Base-by-base conservation (phyloP, 2,113 vertebrate species). In the Phocoena phocoena region DNA sequence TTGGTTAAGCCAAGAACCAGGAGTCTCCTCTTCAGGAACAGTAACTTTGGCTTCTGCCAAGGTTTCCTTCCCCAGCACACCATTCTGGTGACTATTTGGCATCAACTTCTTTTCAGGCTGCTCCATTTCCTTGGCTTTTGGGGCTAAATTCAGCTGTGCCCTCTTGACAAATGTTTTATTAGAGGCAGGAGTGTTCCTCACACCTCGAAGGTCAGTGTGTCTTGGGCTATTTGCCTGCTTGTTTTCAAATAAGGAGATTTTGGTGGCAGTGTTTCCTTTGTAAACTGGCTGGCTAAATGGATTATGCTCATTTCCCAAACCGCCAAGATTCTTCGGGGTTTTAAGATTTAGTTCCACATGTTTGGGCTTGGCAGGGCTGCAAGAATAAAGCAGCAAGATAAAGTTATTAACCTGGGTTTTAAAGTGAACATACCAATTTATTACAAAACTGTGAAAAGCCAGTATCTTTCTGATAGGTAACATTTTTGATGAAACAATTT, bases 221-320 rank as follows among this genome's bases (percentile, higher is more conserved):
- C 93, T 98, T 67, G 98, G 98, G 95, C 94, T 98, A 65, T 97
- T 99, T 50, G 96, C 98, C 0, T 98, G 98, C 94, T 99, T 99
- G 96, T 98, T 99, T 98, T 99, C 99, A 98, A 99, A 99, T 94
- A 99, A 98, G 74, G 98, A 99, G 98, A 99, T 99, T 98, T 99
- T 99, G 96, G 98, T 99, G 96, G 99, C 99, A 67, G 99, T 99
- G 96, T 99, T 99, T 95, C 98, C 98, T 98, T 98, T 99, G 90
- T 98, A 98, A 95, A 98, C 98, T 55, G 98, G 89, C 97, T 98
- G 99, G 97, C 98, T 98, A 73, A 98, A 91, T 18, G 98, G 44
- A 90, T 98, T 98, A 44, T 98, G 98, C 47, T 98, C 98, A 95
- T 76, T 97, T 98, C 98, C 98, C 91, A 96, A 93, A 97, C 88